Evolutionary conservation across 2,888 invertebrate species (phyloP), one percentile per base, ranked within the genome.

Genomic region (Neoascia interrupta): DNA sequence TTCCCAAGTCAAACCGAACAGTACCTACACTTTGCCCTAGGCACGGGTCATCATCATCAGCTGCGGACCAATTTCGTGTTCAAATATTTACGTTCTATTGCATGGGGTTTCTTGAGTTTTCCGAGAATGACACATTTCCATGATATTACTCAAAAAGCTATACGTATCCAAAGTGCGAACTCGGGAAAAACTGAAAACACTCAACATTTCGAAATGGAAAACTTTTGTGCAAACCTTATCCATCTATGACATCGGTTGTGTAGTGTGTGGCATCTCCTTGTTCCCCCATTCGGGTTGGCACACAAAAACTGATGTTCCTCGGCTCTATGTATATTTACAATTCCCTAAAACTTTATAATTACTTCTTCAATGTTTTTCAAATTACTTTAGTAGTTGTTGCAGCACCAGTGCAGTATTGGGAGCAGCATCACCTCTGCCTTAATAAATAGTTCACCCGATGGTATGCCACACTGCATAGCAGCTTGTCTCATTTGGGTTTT

Each of bases 291-390:
- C 37, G 8, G 1, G 8, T 10, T 3, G n/a, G 1, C 21, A 26
- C 23, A 21, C 21, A 43, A 45, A 54, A 53, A 23, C 23, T 39
- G 37, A 15, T 51, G 34, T 51, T 36, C 41, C 56, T 16, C n/a
- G n/a, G n/a, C 8, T 31, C 31, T 34, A 28, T 56, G 51, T 54
- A 23, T 72, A 72, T 76, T 72, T 76, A 64, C 64, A 64, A 66
- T 66, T 72, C 47, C 60, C 72, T 26, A 72, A 26, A 76, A 76
- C 76, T 76, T 76, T 76, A 53, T 72, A 76, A 76, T 76, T 72
- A 72, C 76, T 76, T 60, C 64, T 64, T 76, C 64, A 60, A 66
- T 76, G 60, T 72, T 76, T 76, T 76, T 76, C n/a, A 49, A 72
- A 72, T 60, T 76, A 72, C 64, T 64, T n/a, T n/a, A n/a, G 51